phyloP scores from a whole-genome alignment of 2,797 vertebrate genomes.

The Pipistrellus kuhlii region DNA sequence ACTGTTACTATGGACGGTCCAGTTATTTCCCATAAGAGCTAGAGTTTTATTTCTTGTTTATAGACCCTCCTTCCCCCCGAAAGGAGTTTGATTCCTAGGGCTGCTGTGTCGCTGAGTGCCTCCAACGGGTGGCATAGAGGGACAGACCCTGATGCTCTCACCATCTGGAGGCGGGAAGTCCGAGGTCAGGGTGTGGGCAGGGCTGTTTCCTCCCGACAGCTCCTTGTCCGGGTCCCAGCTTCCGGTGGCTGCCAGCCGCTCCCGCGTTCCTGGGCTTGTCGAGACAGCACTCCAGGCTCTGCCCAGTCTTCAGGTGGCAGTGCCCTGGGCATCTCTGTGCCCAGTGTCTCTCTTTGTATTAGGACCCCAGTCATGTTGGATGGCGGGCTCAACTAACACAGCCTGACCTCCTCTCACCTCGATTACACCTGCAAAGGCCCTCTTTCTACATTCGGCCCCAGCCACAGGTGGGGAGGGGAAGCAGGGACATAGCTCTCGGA shows the following conservation, averaged over 20 bases:
- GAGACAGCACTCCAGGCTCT: not conserved
- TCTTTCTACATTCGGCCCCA: not conserved
- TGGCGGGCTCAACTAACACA: not conserved
- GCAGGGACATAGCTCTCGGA: not conserved
- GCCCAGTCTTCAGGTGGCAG: accelerated
- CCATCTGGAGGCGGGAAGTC: not conserved
- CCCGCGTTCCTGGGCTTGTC: accelerated
- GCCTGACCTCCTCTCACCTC: not conserved
- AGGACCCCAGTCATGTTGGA: no score
- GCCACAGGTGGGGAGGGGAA: not conserved
- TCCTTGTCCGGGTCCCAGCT: not conserved
- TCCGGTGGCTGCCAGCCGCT: not conserved
- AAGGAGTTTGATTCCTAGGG: not conserved
- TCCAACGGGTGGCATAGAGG: not conserved
- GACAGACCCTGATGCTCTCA: accelerated
- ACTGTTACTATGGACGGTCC: not conserved
- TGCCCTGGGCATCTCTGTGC: not conserved
- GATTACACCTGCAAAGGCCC: not conserved
- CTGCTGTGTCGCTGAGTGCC: not conserved
- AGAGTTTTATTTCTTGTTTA: not conserved
- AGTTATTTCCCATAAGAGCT: not conserved
- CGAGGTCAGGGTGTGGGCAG: not conserved
- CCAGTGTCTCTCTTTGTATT: not conserved
- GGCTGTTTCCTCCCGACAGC: not conserved
- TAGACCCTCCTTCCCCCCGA: no score